Evolutionary conservation across 2,113 vertebrate genomes (phyloP).

Genomic region (Thalassarche chlororhynchos): DNA sequence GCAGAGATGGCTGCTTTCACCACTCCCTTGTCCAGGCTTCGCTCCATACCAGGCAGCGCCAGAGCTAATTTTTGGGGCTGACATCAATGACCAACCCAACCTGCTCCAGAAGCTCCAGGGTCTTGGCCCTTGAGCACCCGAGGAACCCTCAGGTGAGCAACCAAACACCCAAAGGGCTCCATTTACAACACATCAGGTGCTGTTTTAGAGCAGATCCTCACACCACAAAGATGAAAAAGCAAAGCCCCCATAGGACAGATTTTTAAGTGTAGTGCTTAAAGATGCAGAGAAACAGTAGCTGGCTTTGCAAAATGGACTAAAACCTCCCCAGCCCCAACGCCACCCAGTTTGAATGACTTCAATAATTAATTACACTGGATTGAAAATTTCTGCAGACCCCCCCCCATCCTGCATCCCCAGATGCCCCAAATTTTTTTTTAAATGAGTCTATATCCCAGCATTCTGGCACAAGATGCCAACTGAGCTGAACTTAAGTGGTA

Average conservation of each 20-base stretch:
- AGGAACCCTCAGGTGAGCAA: background rate
- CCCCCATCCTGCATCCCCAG: background rate
- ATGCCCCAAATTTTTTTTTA: background rate
- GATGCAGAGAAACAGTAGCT: background rate
- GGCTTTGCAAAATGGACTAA: background rate
- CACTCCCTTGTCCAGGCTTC: background rate
- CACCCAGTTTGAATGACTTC: background rate
- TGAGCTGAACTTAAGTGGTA: background rate
- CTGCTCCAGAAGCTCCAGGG: background rate
- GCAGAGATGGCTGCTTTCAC: background rate
- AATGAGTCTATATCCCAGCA: background rate
- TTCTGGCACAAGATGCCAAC: background rate
- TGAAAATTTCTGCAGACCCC: background rate
- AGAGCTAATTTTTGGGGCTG: background rate
- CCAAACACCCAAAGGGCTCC: background rate
- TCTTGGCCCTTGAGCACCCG: background rate
- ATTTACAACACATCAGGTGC: background rate
- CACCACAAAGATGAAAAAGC: background rate
- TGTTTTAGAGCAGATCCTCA: background rate
- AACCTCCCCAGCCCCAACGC: accelerated
- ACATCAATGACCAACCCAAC: background rate
- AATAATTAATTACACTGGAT: background rate
- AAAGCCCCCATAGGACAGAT: background rate
- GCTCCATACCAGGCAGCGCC: background rate
- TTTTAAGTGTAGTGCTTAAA: background rate